A percentile compares a stretch with the other conserved stretches of the same genome.
Conservation (phyloP, 2,888 invertebrate genomes). For the Argynnis bischoffii region DNA sequence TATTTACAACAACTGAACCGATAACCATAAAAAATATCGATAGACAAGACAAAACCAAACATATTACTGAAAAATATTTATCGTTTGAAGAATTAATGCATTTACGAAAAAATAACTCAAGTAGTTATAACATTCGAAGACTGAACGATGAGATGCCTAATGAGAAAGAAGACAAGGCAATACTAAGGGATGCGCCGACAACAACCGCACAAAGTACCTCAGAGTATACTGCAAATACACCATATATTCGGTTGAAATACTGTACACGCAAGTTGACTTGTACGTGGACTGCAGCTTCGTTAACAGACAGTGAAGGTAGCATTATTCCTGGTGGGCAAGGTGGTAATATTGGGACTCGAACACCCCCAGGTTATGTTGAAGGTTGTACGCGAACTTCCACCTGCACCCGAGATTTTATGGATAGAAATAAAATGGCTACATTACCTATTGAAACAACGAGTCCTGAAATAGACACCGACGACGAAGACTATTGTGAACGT, state of each 20-base stretch:
- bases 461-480: slow-evolving; percentile 38
- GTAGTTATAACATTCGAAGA: slow-evolving; percentile 27
- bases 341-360: slow-evolving; percentile 52
- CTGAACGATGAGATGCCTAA: slow-evolving; percentile 37
- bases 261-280: slow-evolving; percentile 73
- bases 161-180: slow-evolving; percentile 42
- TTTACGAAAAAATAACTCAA: slow-evolving; percentile 60
- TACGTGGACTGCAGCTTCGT: slow-evolving; percentile 66
- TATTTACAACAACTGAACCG: slow-evolving; percentile 52
- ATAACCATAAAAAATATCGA: slow-evolving; percentile 59
- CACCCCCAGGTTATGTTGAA: slow-evolving; percentile 70
- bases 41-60: slow-evolving; percentile 38
- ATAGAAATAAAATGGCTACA: slow-evolving; percentile 62
- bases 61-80: slow-evolving; percentile 67
- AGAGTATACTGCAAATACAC: slow-evolving; percentile 59
- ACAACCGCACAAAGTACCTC: slow-evolving; percentile 34
- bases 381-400: slow-evolving; percentile 74
- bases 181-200: slow-evolving; percentile 43
- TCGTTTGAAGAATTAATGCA: slow-evolving; percentile 76
- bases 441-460: slow-evolving; percentile 39
- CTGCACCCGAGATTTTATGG: slow-evolving; percentile 67
- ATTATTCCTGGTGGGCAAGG: slow-evolving; percentile 40
- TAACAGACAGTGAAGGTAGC: slow-evolving; percentile 50
- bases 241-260: slow-evolving; percentile 58
- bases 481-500: slow-evolving; percentile 73